Conservation (phyloP, 35 echinoderm and acorn worm species). For the Apostichopus japonicus region DNA sequence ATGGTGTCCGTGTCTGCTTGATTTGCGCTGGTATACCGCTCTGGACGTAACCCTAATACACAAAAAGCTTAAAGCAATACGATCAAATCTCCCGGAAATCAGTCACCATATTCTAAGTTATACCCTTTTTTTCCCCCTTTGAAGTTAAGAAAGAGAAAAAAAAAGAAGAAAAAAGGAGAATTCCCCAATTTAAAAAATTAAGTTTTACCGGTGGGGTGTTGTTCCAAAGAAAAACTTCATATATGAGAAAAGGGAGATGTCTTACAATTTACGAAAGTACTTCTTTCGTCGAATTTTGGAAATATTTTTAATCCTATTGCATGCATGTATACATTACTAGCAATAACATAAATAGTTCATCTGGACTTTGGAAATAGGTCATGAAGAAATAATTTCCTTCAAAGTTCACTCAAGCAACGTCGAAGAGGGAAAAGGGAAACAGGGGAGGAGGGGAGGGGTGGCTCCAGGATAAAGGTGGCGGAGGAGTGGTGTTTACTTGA, state of each 20-base stretch:
- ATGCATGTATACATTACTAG: too few relatives aligned
- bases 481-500: too few relatives aligned
- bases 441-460: too few relatives aligned
- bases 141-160: background rate
- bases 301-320: too few relatives aligned
- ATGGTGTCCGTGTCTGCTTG: constrained; percentile 21
- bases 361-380: too few relatives aligned
- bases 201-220: background rate
- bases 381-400: too few relatives aligned
- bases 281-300: too few relatives aligned
- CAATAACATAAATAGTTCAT: too few relatives aligned
- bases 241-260: background rate
- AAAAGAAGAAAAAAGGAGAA: background rate
- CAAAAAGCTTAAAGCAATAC: constrained; percentile 3
- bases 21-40: constrained; percentile 4
- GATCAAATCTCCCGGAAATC: background rate
- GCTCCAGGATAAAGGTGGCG: too few relatives aligned
- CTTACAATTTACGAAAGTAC: too few relatives aligned
- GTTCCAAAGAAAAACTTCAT: background rate
- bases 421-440: too few relatives aligned
- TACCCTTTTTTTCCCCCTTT: background rate
- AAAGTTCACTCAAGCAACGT: too few relatives aligned
- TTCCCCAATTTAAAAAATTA: constrained; percentile 4
- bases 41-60: background rate
- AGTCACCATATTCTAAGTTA: background rate